Conservation (phyloP, 2,888 invertebrate species). For the Schrankia costaestrigalis region DNA sequence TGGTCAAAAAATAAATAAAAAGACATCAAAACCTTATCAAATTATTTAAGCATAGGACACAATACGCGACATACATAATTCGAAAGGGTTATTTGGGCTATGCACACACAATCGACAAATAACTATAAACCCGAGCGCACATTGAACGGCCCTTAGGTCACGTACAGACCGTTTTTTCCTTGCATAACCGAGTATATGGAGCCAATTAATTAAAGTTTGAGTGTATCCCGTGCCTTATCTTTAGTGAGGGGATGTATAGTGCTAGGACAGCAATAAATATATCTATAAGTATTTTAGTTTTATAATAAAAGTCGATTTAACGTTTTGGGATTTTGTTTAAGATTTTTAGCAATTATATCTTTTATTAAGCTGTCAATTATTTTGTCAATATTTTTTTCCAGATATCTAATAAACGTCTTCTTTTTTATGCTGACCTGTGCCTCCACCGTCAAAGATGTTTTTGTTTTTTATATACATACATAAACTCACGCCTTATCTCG, state of each 20-base stretch:
- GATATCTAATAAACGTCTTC: too few relatives aligned
- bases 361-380: too few relatives aligned
- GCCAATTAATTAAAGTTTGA: constrained; percentile 55
- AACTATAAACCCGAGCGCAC: constrained; percentile 24
- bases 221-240: constrained; percentile 53
- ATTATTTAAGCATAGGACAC: constrained; percentile 5
- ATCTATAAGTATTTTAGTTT: constrained; percentile 10
- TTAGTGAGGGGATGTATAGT: constrained; percentile 24
- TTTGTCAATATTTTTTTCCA: too few relatives aligned
- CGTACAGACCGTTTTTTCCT: constrained; percentile 44
- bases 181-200: constrained; percentile 37
- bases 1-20: not conserved
- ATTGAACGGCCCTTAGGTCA: constrained; percentile 33
- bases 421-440: too few relatives aligned
- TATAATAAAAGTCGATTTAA: not conserved
- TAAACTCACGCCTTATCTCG: too few relatives aligned
- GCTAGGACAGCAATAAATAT: constrained; percentile 17
- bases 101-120: constrained; percentile 26
- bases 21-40: constrained; percentile 8
- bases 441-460: too few relatives aligned
- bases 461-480: too few relatives aligned
- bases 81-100: constrained; percentile 28
- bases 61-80: constrained; percentile 15
- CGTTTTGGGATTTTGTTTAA: too few relatives aligned
- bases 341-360: too few relatives aligned